A percentile compares a stretch with the other conserved stretches of the same genome.
These are phyloP conservation scores for Pedicia rivosa DNA, from an alignment of 2,888 invertebrate genomes.

Conservation along the genomic window DNA sequence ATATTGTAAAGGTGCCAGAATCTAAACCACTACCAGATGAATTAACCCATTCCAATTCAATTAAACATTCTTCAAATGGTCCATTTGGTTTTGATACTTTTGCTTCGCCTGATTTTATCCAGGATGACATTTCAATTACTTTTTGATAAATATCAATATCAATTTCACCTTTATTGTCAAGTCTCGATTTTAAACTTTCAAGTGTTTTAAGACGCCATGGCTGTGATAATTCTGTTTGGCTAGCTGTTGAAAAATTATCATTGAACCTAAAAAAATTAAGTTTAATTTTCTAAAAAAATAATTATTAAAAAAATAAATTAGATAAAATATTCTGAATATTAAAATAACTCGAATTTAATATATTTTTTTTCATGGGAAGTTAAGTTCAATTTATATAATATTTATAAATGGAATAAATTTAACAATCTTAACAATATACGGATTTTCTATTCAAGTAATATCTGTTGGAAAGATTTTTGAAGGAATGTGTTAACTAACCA, in stretches of 20 bases:
- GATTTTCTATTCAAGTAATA: no score
- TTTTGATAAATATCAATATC: conserved; percentile 49
- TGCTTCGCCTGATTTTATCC: conserved; percentile 71
- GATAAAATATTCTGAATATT: no score
- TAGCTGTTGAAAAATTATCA: conserved; percentile 33
- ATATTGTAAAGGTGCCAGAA: conserved; percentile 57
- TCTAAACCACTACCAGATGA: conserved; percentile 42
- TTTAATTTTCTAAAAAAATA: no score
- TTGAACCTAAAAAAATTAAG: no score
- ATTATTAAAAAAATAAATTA: no score
- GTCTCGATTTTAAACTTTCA: conserved; percentile 44
- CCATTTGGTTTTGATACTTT: conserved; percentile 41
- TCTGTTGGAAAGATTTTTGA: no score
- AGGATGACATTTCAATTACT: conserved; percentile 71
- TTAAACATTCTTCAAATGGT: conserved; percentile 54
- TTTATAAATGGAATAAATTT: no score
- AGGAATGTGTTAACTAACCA: no score
- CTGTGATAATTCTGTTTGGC: conserved; percentile 47
- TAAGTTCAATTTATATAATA: no score
- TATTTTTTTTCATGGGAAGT: no score
- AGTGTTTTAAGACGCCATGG: conserved; percentile 64
- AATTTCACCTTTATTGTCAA: conserved; percentile 29
- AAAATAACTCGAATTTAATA: no score
- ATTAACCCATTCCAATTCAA: conserved; percentile 71
- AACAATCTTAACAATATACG: no score